These are phyloP conservation scores for Temnothorax ravouxi DNA, from an alignment of 2,888 invertebrate genomes.

Conservation along the genomic window DNA sequence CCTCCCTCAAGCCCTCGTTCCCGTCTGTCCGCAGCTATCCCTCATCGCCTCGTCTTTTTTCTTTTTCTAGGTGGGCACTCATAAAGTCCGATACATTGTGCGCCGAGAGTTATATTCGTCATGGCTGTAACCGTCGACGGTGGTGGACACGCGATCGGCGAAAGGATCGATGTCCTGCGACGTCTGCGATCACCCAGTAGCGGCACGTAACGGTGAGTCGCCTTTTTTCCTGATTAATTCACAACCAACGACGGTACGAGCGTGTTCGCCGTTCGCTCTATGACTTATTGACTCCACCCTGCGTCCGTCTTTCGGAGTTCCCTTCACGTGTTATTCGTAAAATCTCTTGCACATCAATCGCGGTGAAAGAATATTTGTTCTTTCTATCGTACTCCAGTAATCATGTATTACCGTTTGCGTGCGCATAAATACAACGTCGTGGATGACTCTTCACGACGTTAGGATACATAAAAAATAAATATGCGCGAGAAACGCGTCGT, in stretches of 20 bases:
- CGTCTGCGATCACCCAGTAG: constrained; percentile 33
- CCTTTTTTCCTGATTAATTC: constrained; percentile 47
- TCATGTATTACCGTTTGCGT: not conserved
- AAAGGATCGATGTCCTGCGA: constrained; percentile 81
- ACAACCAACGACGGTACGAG: constrained; percentile 7
- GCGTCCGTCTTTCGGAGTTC: not conserved
- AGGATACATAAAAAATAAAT: not conserved
- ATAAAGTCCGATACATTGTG: constrained; percentile 83
- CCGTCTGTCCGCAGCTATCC: constrained; percentile 2
- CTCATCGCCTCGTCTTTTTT: constrained; percentile 48
- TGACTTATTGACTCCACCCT: constrained; percentile 29
- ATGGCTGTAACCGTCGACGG: constrained; percentile 75
- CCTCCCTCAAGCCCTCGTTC: constrained; percentile 1
- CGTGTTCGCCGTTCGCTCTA: not conserved
- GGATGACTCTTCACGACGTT: not conserved
- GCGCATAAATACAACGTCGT: not conserved
- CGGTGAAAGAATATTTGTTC: not conserved
- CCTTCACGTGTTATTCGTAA: not conserved
- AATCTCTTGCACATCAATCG: not conserved
- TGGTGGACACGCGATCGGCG: constrained; percentile 78
- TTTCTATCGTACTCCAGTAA: not conserved
- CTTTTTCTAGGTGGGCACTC: constrained; percentile 76
- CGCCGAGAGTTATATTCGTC: constrained; percentile 78
- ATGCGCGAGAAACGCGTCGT: not conserved
- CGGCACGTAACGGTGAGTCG: constrained; percentile 47